Conservation (phyloP, 1,140 invertebrate genomes). For the Drosophila yakuba region DNA sequence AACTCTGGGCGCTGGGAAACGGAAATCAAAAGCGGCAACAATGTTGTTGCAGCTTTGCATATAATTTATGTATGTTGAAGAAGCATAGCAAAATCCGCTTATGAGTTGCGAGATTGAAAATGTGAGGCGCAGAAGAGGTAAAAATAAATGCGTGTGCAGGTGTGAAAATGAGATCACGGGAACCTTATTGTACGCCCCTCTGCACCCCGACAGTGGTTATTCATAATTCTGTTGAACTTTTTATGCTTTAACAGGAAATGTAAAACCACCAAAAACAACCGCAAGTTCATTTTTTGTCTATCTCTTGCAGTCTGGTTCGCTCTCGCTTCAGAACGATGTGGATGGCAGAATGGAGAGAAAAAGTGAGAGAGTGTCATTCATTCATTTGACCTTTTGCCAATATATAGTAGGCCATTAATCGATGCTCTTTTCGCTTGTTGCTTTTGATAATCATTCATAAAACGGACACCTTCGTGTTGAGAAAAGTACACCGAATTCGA, state of each 20-base stretch:
- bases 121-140: slow-evolving; percentile 54
- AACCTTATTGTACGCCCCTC: slow-evolving; percentile 40
- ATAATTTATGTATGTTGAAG: slow-evolving; percentile 76
- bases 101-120: slow-evolving; percentile 66
- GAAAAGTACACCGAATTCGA: slow-evolving; percentile 81
- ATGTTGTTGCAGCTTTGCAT: slow-evolving; percentile 71
- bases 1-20: slow-evolving; percentile 80
- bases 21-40: slow-evolving; percentile 82
- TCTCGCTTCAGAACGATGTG: slow-evolving; percentile 6
- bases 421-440: slow-evolving; percentile 35
- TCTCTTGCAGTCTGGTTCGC: neutral
- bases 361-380: slow-evolving; percentile 43
- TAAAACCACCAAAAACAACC: slow-evolving; percentile 74
- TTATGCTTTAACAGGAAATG: slow-evolving; percentile 68
- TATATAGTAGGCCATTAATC: slow-evolving; percentile 45
- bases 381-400: slow-evolving; percentile 54
- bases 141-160: slow-evolving; percentile 62
- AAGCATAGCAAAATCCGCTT: slow-evolving; percentile 75
- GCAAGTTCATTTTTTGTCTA: slow-evolving; percentile 40
- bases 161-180: slow-evolving; percentile 75
- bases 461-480: slow-evolving; percentile 66
- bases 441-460: slow-evolving; percentile 77
- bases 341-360: neutral
- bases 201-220: slow-evolving; percentile 53
- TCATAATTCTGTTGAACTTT: slow-evolving; percentile 50